Conservation (phyloP, 2,113 vertebrate genomes). For the Oriolus oriolus region DNA sequence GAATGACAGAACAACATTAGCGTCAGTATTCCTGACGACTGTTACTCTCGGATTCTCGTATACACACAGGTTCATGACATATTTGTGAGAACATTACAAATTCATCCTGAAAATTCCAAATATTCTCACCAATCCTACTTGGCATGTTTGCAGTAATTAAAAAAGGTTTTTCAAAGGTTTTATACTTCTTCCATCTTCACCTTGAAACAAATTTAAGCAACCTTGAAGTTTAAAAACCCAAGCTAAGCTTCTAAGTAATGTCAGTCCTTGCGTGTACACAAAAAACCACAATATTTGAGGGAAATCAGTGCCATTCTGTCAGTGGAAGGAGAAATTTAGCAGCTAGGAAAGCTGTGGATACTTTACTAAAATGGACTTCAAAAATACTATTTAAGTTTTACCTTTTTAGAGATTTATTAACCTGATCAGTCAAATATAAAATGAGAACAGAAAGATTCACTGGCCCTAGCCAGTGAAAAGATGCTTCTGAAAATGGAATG, state of each 20-base stretch:
- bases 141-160: background rate
- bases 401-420: background rate
- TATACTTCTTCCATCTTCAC: background rate
- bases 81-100: background rate
- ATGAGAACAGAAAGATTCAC: background rate
- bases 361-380: background rate
- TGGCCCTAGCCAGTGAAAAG: no score
- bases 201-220: background rate
- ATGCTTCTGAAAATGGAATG: background rate
- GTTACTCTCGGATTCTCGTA: background rate
- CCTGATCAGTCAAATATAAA: background rate
- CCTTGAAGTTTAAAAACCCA: background rate
- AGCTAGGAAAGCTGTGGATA: background rate
- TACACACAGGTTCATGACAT: background rate
- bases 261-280: background rate
- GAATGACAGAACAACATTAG: background rate
- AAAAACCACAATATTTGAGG: background rate
- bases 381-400: background rate
- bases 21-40: background rate
- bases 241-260: background rate
- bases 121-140: background rate
- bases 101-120: background rate
- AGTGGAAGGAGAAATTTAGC: background rate
- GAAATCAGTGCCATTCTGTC: background rate
- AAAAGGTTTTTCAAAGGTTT: background rate